phyloP scores from a whole-genome alignment of 2,888 invertebrate genomes.

The Drosophila incognita region DNA sequence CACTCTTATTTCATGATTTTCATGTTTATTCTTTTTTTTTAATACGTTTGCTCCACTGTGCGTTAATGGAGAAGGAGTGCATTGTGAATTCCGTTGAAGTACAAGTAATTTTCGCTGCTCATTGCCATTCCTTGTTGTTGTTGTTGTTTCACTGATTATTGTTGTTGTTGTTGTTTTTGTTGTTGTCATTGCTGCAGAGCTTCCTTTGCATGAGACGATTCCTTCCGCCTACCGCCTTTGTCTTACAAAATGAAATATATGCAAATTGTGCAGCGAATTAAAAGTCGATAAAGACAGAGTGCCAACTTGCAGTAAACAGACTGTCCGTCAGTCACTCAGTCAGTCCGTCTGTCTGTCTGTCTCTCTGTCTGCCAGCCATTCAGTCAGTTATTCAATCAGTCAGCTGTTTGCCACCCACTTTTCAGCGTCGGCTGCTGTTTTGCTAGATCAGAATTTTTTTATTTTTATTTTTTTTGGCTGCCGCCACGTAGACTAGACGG shows the following conservation, averaged over 20 bases:
- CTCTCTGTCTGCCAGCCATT: slow-evolving; percentile 1
- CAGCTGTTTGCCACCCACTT: slow-evolving; percentile 61
- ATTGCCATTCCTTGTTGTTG: slow-evolving; percentile 13
- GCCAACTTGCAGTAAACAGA: slow-evolving; percentile 47
- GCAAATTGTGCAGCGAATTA: slow-evolving; percentile 64
- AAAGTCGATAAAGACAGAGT: slow-evolving; percentile 52
- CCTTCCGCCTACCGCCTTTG: slow-evolving; percentile 63
- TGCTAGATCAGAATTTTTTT: slow-evolving; percentile 2
- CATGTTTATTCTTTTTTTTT: neutral
- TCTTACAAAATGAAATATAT: slow-evolving; percentile 53
- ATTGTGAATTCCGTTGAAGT: slow-evolving; percentile 81
- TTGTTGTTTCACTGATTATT: neutral
- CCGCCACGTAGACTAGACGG: slow-evolving; percentile 70
- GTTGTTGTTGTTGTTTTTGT: neutral
- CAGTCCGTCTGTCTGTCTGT: neutral
- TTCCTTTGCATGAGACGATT: slow-evolving; percentile 68
- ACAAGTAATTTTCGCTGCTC: slow-evolving; percentile 73
- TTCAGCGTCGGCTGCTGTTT: slow-evolving; percentile 16
- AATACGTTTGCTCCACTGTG: slow-evolving; percentile 32
- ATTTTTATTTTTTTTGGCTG: slow-evolving; percentile 20
- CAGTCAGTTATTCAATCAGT: slow-evolving; percentile 22
- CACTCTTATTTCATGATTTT: neutral
- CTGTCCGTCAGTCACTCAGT: slow-evolving; percentile 20
- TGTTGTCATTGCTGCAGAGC: slow-evolving; percentile 16
- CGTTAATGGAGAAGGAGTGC: slow-evolving; percentile 39